A percentile compares a stretch with the other conserved stretches of the same genome.
Evolutionary conservation across 2,113 vertebrate genomes (phyloP).

Genomic region (Antigone vipio): DNA sequence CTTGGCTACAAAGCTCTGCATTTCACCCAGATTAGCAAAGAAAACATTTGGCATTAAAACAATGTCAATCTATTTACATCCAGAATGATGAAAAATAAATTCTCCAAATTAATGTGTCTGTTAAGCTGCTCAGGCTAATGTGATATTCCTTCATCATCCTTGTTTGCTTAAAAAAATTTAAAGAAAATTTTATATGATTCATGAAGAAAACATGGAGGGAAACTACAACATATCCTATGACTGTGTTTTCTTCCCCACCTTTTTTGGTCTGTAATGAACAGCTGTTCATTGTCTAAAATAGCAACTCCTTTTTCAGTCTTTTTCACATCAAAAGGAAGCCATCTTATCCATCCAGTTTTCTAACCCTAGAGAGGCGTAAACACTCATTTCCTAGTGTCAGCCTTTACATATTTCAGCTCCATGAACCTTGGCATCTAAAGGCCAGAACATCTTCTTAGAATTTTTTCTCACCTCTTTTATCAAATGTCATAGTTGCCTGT

Average conservation of each 20-base stretch:
- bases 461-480: background rate
- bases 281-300: conserved; percentile 75
- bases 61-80: conserved; percentile 39
- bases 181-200: conserved; percentile 43
- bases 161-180: background rate
- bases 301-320: conserved; percentile 66
- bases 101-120: background rate
- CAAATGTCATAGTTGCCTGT: background rate
- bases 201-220: conserved; percentile 20
- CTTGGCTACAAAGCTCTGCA: conserved; percentile 35
- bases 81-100: conserved; percentile 38
- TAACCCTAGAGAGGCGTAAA: conserved; percentile 63
- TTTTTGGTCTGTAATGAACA: conserved; percentile 59
- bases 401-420: conserved; percentile 33
- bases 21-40: conserved; percentile 63
- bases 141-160: background rate
- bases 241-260: conserved; percentile 42
- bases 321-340: conserved; percentile 74
- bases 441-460: background rate
- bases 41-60: conserved; percentile 61
- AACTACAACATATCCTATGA: conserved; percentile 51
- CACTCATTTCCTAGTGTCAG: conserved; percentile 71
- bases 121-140: background rate
- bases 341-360: conserved; percentile 66
- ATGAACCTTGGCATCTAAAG: conserved; percentile 25